These are phyloP conservation scores for Polydrusus pterygomalis DNA, from an alignment of 2,888 invertebrate species.

Conservation along the genomic window DNA sequence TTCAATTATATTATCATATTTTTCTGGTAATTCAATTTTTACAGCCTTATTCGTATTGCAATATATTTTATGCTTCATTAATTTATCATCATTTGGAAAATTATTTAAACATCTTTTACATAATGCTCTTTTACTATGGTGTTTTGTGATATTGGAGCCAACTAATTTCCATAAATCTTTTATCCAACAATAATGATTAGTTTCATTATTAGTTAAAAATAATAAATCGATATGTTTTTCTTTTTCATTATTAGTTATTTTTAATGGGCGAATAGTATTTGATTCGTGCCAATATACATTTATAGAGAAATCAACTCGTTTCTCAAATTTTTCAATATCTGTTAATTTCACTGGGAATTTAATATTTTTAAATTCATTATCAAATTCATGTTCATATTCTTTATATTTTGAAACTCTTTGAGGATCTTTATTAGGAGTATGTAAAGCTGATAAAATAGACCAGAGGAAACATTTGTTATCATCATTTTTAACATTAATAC, in stretches of 20 bases:
- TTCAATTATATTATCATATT: slow-evolving; percentile 1
- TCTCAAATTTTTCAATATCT: too few relatives aligned
- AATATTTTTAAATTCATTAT: too few relatives aligned
- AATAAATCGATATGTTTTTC: neutral
- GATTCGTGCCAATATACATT: neutral
- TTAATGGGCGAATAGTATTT: neutral
- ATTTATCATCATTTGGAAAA: slow-evolving; percentile 1
- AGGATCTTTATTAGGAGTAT: neutral
- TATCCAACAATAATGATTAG: neutral
- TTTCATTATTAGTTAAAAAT: neutral
- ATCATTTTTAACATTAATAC: slow-evolving; percentile 10
- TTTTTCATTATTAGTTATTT: neutral
- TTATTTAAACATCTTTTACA: slow-evolving; percentile 3
- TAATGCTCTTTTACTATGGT: neutral
- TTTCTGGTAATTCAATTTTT: slow-evolving; percentile 5
- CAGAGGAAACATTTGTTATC: slow-evolving; percentile 4
- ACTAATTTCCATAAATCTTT: slow-evolving; percentile 2
- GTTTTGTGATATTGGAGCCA: neutral
- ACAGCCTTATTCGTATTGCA: neutral
- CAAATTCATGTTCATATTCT: too few relatives aligned
- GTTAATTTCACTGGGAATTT: too few relatives aligned
- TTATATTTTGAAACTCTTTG: too few relatives aligned
- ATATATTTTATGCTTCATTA: neutral
- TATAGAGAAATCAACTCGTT: neutral
- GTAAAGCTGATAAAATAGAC: slow-evolving; percentile 4